Evolutionary conservation across 1,140 invertebrate species (phyloP).

Genomic region (Cyrtorhinus lividipennis): DNA sequence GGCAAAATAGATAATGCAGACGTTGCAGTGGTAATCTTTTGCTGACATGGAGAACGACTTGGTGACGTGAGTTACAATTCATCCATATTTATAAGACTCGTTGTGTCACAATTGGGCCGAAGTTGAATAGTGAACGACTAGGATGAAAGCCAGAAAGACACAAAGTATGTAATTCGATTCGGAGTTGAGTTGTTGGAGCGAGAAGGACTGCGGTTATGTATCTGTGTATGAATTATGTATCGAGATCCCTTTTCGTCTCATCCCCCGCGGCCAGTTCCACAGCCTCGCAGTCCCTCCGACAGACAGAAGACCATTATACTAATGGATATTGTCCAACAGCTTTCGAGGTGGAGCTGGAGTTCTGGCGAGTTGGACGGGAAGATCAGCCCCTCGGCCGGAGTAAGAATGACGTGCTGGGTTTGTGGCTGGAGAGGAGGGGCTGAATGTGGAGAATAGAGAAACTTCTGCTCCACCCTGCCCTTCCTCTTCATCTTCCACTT

Average conservation of each 20-base stretch:
- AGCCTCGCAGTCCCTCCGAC: not conserved
- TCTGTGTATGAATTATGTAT: not conserved
- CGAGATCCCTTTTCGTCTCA: not conserved
- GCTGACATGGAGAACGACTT: too few relatives aligned
- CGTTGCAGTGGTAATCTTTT: too few relatives aligned
- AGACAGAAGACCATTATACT: not conserved
- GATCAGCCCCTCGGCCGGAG: not conserved
- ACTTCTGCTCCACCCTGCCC: not conserved
- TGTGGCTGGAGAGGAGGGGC: too few relatives aligned
- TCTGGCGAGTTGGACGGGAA: not conserved
- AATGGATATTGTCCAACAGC: constrained; percentile 7
- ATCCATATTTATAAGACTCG: too few relatives aligned
- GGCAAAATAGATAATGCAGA: too few relatives aligned
- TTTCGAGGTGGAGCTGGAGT: not conserved
- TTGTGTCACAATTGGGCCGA: too few relatives aligned
- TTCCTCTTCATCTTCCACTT: too few relatives aligned
- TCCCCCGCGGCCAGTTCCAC: not conserved
- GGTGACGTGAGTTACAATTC: too few relatives aligned
- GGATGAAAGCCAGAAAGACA: not conserved
- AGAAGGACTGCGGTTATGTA: not conserved
- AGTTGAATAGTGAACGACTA: too few relatives aligned
- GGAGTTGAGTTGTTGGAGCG: not conserved
- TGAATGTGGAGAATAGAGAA: not conserved
- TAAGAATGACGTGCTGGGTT: not conserved
- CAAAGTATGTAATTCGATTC: not conserved